Conservation (phyloP, 2,888 invertebrate genomes). For the Anarsia innoxiella region DNA sequence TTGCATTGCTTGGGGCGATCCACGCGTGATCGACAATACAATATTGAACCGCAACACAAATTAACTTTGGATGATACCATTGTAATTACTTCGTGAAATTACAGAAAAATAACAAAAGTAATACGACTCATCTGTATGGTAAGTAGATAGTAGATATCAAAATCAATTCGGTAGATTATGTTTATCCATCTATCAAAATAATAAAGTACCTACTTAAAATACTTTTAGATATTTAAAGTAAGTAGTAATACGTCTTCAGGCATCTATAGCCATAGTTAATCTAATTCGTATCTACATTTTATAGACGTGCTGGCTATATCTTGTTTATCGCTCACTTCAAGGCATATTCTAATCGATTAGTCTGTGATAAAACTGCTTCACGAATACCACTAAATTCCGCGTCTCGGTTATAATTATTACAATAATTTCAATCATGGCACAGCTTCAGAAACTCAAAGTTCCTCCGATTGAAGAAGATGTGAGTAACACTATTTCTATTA, state of each 20-base stretch:
- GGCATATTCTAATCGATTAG: conserved; percentile 20
- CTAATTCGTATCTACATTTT: too few species aligned
- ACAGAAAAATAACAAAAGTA: too few species aligned
- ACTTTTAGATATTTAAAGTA: neutral
- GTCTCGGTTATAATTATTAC: too few species aligned
- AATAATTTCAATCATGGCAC: too few species aligned
- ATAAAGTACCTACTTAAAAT: neutral
- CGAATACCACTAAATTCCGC: too few species aligned
- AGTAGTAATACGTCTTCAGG: too few species aligned
- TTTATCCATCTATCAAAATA: neutral
- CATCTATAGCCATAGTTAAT: too few species aligned
- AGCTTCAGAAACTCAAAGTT: conserved; percentile 30
- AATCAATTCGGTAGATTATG: too few species aligned
- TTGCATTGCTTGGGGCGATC: conserved; percentile 27
- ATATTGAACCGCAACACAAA: conserved; percentile 54
- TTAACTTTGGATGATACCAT: conserved; percentile 1
- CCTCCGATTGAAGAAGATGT: conserved; percentile 40
- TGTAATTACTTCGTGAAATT: conserved; percentile 15
- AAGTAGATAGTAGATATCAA: too few species aligned
- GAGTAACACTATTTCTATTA: conserved; percentile 25
- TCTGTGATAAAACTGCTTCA: too few species aligned
- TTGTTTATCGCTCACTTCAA: conserved; percentile 48
- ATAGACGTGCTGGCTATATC: too few species aligned
- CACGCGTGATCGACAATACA: conserved; percentile 59
- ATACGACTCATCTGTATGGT: too few species aligned